Conservation (phyloP, 2,797 vertebrate species). For the Eurystomus glaucurus region DNA sequence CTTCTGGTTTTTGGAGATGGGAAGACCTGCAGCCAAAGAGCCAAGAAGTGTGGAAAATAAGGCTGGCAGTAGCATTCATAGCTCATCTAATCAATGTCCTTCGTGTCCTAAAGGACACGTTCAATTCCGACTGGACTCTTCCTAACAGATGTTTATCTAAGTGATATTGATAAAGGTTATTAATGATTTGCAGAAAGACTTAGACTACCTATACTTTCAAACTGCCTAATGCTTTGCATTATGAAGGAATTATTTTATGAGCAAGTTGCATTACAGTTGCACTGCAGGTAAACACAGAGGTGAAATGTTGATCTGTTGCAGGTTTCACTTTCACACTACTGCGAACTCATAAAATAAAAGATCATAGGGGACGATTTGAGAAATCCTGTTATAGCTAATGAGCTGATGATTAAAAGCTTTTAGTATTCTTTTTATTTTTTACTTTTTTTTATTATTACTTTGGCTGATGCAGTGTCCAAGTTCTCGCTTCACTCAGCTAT, state of each 20-base stretch:
- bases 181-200: neutral
- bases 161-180: neutral
- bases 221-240: neutral
- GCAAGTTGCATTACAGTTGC: neutral
- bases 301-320: neutral
- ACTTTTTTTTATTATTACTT: neutral
- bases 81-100: neutral
- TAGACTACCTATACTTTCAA: neutral
- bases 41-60: neutral
- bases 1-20: accelerated
- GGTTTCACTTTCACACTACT: neutral
- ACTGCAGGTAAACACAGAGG: neutral
- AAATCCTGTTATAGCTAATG: neutral
- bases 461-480: neutral
- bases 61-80: neutral
- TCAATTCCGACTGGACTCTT: neutral
- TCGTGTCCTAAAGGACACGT: neutral
- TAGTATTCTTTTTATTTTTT: neutral
- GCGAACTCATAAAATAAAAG: neutral
- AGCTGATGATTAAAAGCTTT: slow-evolving; percentile 10
- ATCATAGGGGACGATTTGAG: neutral
- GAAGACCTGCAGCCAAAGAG: neutral
- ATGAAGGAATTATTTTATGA: neutral
- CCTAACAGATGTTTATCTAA: neutral
- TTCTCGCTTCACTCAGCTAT: neutral